Evolutionary conservation across 2,888 invertebrate species (phyloP).

Genomic region (Leucophenga montana): DNA sequence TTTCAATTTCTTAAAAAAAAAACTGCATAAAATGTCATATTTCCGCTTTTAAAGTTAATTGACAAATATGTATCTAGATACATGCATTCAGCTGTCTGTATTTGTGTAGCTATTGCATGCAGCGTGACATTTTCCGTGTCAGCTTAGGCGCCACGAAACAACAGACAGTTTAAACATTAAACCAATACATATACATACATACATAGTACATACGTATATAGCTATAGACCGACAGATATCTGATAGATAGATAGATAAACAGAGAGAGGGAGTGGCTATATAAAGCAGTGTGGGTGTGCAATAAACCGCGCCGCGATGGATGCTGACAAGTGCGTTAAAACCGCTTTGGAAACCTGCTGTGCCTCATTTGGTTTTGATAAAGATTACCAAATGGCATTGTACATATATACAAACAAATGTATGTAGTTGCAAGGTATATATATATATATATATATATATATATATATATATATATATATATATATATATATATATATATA

Average conservation of each 20-base stretch:
- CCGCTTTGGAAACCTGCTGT: slow-evolving; percentile 30
- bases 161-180: too few relatives aligned
- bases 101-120: not conserved
- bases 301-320: slow-evolving; percentile 39
- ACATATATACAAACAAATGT: slow-evolving; percentile 18
- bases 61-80: slow-evolving; percentile 4
- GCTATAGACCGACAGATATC: too few relatives aligned
- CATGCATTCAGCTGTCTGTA: not conserved
- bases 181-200: too few relatives aligned
- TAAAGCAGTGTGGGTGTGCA: slow-evolving; percentile 24
- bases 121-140: too few relatives aligned
- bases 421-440: not conserved
- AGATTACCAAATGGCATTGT: slow-evolving; percentile 32
- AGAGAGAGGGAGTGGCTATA: too few relatives aligned
- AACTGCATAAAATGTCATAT: not conserved
- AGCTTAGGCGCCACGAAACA: too few relatives aligned
- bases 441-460: too few relatives aligned
- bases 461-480: slow-evolving; percentile 18
- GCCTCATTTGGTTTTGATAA: slow-evolving; percentile 36
- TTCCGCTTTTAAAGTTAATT: slow-evolving; percentile 15
- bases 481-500: not conserved
- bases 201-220: too few relatives aligned
- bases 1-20: too few relatives aligned
- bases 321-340: slow-evolving; percentile 42
- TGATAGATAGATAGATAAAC: too few relatives aligned